These are phyloP conservation scores for Papilio helenus DNA, from an alignment of 1,140 invertebrate genomes.

Conservation along the genomic window DNA sequence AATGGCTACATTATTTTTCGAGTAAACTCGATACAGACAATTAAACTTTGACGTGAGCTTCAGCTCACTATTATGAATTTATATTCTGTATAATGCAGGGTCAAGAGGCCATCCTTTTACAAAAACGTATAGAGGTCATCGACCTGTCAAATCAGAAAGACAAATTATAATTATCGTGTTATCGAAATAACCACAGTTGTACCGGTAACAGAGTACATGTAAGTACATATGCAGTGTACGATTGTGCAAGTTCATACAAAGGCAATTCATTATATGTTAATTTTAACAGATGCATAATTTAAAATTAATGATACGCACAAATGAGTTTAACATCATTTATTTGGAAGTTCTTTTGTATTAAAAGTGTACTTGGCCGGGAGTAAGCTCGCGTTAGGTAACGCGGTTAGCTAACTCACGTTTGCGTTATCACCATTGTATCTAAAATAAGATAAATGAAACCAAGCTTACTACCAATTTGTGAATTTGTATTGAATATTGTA, in stretches of 20 bases:
- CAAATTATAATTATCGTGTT: slow-evolving; percentile 20
- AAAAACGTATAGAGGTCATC: background rate
- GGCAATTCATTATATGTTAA: slow-evolving; percentile 69
- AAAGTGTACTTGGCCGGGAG: slow-evolving; percentile 57
- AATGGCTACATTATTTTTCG: too few relatives aligned
- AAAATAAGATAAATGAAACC: slow-evolving; percentile 41
- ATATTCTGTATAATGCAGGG: background rate
- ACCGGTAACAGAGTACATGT: slow-evolving; percentile 37
- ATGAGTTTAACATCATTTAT: slow-evolving; percentile 64
- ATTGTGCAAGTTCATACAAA: slow-evolving; percentile 62
- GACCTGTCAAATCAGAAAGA: slow-evolving; percentile 23
- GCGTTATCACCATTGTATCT: slow-evolving; percentile 66
- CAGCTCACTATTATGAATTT: background rate
- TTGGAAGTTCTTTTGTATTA: slow-evolving; percentile 70
- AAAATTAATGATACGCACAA: slow-evolving; percentile 71
- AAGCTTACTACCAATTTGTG: background rate
- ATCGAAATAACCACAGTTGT: slow-evolving; percentile 20
- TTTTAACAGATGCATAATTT: slow-evolving; percentile 68
- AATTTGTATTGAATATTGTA: background rate
- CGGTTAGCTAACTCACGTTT: slow-evolving; percentile 74
- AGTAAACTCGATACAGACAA: too few relatives aligned
- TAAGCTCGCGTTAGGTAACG: slow-evolving; percentile 61
- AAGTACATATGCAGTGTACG: slow-evolving; percentile 42
- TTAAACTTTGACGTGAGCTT: too few relatives aligned
- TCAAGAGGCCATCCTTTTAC: background rate